These are phyloP conservation scores for Whitmania pigra DNA, from an alignment of 1,140 invertebrate species.

Conservation along the genomic window DNA sequence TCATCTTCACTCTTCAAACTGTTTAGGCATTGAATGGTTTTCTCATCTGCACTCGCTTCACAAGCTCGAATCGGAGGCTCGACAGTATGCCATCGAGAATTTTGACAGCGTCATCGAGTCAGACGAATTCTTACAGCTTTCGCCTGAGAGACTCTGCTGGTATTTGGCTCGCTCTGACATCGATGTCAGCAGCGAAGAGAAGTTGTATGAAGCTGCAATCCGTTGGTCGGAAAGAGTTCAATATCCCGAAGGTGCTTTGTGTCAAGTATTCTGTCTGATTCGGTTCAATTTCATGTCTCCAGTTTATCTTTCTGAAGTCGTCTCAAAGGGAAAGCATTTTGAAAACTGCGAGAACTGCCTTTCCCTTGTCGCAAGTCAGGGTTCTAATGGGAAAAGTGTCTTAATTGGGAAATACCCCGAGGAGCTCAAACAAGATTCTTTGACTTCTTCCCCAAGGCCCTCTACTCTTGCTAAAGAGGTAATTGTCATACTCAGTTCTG, in stretches of 20 bases:
- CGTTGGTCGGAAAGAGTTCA: conserved; percentile 37
- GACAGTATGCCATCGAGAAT: conserved; percentile 39
- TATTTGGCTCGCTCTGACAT: conserved; percentile 39
- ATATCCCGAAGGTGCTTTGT: conserved; percentile 33
- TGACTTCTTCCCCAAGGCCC: conserved; percentile 31
- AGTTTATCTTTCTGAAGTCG: conserved; percentile 30
- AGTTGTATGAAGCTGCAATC: conserved; percentile 41
- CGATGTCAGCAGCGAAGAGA: conserved; percentile 40
- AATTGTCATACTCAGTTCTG: conserved; percentile 32
- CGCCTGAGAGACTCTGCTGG: conserved; percentile 33
- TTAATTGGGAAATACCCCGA: neutral
- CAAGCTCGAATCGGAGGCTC: conserved; percentile 35
- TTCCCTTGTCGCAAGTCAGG: conserved; percentile 30
- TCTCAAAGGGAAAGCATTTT: conserved; percentile 34
- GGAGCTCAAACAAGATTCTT: no score
- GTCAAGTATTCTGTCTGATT: conserved; percentile 16
- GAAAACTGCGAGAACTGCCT: conserved; percentile 33
- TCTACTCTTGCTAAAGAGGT: conserved; percentile 41
- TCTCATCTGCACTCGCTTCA: conserved; percentile 40
- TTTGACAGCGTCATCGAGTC: conserved; percentile 36
- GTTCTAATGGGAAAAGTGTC: neutral
- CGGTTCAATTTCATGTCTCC: conserved; percentile 27
- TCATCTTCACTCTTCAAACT: conserved; percentile 43
- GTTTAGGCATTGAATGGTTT: conserved; percentile 41
- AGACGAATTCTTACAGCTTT: conserved; percentile 40